Base-by-base conservation (phyloP, 2,113 vertebrate genomes). In the Cyanoderma ruficeps region DNA sequence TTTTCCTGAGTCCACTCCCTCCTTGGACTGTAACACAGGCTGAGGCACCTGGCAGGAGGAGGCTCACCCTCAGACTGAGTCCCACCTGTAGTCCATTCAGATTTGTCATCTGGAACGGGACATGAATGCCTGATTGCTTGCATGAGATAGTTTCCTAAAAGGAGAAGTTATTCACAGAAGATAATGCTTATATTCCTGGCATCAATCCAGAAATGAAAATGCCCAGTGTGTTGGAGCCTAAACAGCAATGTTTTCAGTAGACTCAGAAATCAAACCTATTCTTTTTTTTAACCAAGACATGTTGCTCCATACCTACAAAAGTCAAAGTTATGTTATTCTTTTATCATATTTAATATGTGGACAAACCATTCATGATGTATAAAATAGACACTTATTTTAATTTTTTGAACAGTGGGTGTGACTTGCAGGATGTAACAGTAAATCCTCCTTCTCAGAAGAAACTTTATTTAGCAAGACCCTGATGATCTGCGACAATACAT, bases 21-120 rank as follows among this genome's bases (percentile, higher is more conserved):
- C 22, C 55, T n/a, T 44, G 0, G 0, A 46, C 22, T 20, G 16
- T 7, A 65, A 21, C 2, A 5, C 8, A 2, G 15, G 14, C 33
- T 53, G 61, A 70, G 65, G 23, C 13, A 46, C 12, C 10, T 8
- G 33, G 39, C 18, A 19, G 3, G 31, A 56, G 47, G 13, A 59
- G 19, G 15, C 7, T 75, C 9, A 24, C 16, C 30, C 42, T 84
- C 74, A 61, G 25, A 33, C 19, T 21, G 39, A 82, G 56, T 57
- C 52, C 21, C 65, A 55, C 33, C 25, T 82, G 14, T 33, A 81
- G n/a, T 3, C 47, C 70, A 15, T 42, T 76, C 24, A 35, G 42
- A 59, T 70, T 53, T 87, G 21, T 42, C n/a, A 17, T 46, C 63
- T 85, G 60, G 25, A 92, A 82, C 64, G 56, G 16, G 59, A 71